A percentile compares a stretch with the other conserved stretches of the same genome.
phyloP scores from a whole-genome alignment of 2,797 vertebrate genomes.

The Pitangus sulphuratus region DNA sequence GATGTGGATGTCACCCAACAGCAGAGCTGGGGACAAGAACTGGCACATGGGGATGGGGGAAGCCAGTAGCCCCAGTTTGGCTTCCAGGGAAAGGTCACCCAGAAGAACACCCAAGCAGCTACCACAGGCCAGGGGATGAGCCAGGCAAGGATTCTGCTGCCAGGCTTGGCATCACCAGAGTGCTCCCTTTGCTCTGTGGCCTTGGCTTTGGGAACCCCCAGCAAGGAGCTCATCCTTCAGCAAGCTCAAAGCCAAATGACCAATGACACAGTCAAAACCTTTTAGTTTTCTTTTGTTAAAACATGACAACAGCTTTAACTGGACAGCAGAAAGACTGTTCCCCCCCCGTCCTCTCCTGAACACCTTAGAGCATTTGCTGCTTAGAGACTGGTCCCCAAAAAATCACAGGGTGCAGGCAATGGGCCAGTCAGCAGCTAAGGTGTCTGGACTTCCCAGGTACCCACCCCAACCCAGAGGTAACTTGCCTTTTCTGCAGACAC shows the following conservation, averaged over 20 bases:
- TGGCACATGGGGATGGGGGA: background rate
- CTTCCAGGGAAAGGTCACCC: background rate
- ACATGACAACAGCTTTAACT: background rate
- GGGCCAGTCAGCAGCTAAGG: background rate
- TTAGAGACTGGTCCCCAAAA: background rate
- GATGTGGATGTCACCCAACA: background rate
- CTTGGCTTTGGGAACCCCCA: background rate
- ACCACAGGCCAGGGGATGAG: background rate
- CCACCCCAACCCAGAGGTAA: background rate
- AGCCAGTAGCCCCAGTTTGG: accelerated
- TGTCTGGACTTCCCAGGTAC: background rate
- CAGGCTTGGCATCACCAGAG: background rate
- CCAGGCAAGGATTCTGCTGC: background rate
- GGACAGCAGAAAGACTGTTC: background rate
- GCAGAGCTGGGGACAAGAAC: background rate
- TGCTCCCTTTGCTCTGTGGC: background rate
- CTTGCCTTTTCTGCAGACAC: background rate
- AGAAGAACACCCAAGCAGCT: background rate
- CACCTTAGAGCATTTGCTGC: background rate
- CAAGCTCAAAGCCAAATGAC: background rate
- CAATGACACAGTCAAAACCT: background rate
- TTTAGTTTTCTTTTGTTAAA: background rate
- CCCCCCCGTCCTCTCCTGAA: accelerated
- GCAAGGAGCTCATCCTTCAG: background rate
- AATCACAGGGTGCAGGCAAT: background rate